Base-by-base conservation (phyloP, 2,113 vertebrate genomes). In the Ophthalmotilapia sp. region DNA sequence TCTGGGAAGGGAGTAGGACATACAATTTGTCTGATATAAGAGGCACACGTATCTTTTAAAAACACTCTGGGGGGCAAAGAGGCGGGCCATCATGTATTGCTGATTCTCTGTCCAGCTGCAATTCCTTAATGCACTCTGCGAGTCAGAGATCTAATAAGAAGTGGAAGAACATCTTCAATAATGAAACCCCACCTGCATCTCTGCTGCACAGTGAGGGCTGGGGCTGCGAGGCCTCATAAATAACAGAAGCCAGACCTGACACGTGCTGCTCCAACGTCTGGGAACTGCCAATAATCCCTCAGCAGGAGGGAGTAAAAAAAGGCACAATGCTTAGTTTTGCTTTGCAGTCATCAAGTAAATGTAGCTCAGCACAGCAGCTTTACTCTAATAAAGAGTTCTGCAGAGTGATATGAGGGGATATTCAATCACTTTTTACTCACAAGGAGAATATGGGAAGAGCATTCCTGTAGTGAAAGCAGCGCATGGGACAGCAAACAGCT, bases 51-150 rank as follows among this genome's bases (percentile, higher is more conserved):
- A 81, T 81, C 84, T 80, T 65, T 75, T 36, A 85, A 79, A 89
- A 81, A 36, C 38, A 77, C 80, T 91, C 86, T 79, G 49, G 88
- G 86, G 85, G 79, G 29, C 60, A 62, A 73, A 81, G 54, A 89
- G 68, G 83, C 65, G 80, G 90, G 56, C 80, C 85, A 85, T 86
- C 86, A 36, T 89, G 86, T 83, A 73, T 84, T 81, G 90, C 94
- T 87, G 94, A 90, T 89, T 92, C 84, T 85, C 83, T 31, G 79
- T 93, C 88, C 89, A 91, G 94, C 95, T 93, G 90, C 83, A 95
- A 95, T 96, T 94, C 91, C 94, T 95, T 96, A 96, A 96, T 96
- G 95, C 92, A 95, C 94, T 94, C 84, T 89, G 92, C 92, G 92
- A 95, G 90, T 83, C 88, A 42, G 82, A 95, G 94, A 95, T 95